Base-by-base conservation (phyloP, 2,888 invertebrate genomes). In the Melitaea athalia region DNA sequence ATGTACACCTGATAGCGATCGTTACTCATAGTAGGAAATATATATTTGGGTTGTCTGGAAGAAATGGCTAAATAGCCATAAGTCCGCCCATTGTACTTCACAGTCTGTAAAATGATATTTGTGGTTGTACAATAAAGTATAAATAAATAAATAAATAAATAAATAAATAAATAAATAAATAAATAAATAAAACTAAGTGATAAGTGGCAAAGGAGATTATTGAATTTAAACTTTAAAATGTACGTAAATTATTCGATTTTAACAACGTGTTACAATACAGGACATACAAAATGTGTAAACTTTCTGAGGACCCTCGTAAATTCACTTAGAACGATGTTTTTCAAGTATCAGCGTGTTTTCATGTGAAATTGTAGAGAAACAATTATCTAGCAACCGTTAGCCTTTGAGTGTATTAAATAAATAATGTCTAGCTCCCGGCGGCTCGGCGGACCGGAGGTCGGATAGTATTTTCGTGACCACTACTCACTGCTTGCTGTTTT, bases 391-490 rank as follows among this genome's bases (percentile, higher is more conserved):
- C 86, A 85, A 81, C 81, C 85, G 76, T 77, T 79, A 80, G 81
- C 82, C 82, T 85, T 84, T 83, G 85, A 85, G 86, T 82, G 85
- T 85, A 83, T 84, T 91, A 86, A 91, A 91, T 91, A 91, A 89
- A 90, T 89, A 89, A 90, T 88, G 84, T 79, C 75, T 75, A 76
- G 83, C 85, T 79, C 76, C 75, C 72, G 82, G 84, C 79, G 73
- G 79, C 78, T 79, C 76, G 77, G 74, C 72, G 24, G 24, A 24
- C 75, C 72, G 82, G 84, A 78, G 77, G 74, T 72, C 76, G 74
- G 71, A 77, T 77, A 76, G 79, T 81, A 81, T 83, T 81, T 57
- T 81, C 72, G 69, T 70, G 63, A 70, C 73, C 71, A 72, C 74
- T 85, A 87, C 86, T 75, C 83, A 15, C 38, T 61, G 31, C 62